Percentiles rank a stretch among this genome's conserved stretches.
These are phyloP conservation scores for Tetrao urogallus DNA, from an alignment of 2,113 vertebrate species.

Conservation along the genomic window DNA sequence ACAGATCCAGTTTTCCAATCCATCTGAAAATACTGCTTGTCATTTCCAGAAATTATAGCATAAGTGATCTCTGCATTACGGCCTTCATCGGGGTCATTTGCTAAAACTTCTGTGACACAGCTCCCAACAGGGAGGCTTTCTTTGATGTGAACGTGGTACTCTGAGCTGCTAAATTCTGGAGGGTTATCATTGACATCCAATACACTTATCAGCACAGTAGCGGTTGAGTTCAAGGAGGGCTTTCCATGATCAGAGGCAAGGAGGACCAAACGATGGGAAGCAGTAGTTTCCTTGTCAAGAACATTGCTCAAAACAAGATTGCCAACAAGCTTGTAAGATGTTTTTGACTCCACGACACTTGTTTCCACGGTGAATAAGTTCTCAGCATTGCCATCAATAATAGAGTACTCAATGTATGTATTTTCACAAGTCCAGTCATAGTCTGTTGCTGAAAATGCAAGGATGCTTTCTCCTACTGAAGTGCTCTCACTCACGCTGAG, in stretches of 20 bases:
- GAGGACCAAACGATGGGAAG: conserved; percentile 82
- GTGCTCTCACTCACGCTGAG: conserved; percentile 83
- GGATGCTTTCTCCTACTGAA: conserved; percentile 76
- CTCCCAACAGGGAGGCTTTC: conserved; percentile 83
- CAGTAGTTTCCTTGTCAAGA: conserved; percentile 84
- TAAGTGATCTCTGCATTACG: conserved; percentile 83
- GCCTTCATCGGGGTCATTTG: conserved; percentile 84
- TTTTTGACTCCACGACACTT: conserved; percentile 59
- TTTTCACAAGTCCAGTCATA: conserved; percentile 83
- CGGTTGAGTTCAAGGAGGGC: conserved; percentile 83
- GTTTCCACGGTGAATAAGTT: conserved; percentile 84
- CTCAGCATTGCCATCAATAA: conserved; percentile 83
- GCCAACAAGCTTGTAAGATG: conserved; percentile 72
- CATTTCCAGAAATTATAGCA: conserved; percentile 86
- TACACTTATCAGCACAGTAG: conserved; percentile 80
- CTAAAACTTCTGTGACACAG: conserved; percentile 80
- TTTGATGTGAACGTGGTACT: conserved; percentile 82
- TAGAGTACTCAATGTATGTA: conserved; percentile 79
- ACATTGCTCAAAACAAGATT: conserved; percentile 81
- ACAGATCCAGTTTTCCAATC: conserved; percentile 83
- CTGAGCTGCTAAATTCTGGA: conserved; percentile 80
- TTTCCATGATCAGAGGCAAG: conserved; percentile 82
- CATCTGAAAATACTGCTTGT: conserved; percentile 80
- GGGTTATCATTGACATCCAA: conserved; percentile 90
- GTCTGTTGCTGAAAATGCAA: conserved; percentile 83